Base-by-base conservation (phyloP, 2,113 vertebrate species). In the Peucedramus taeniatus region DNA sequence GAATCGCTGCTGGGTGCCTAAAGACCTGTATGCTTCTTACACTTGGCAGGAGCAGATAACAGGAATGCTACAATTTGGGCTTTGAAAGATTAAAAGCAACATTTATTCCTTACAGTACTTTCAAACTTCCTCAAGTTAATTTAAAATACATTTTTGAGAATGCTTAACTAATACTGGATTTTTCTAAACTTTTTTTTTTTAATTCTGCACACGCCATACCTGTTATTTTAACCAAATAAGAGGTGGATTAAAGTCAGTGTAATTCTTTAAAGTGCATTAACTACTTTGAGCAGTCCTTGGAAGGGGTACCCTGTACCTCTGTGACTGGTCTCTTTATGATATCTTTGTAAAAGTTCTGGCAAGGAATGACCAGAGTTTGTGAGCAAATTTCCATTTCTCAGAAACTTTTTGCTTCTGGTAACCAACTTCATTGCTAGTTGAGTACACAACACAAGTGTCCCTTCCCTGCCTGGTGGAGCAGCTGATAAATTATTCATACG, bases 401-500 rank as follows among this genome's bases (percentile, higher is more conserved):
- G 78, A 53, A 94, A 85, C 37, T 85, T 89, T 63, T 87, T 81
- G 33, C 66, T 91, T 70, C 64, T 79, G 63, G 35, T 59, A 91
- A 92, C 72, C 13, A 13, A 87, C 60, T 57, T 97, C 66, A n/a
- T 54, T 77, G 50, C 69, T 94, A 83, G 83, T 90, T 10, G 3
- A 95, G 35, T n/a, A 93, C 83, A 90, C 68, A 97, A 96, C 92
- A 97, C 65, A 97, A 97, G 81, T 94, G 71, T 96, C 94, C 88
- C 79, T 96, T 94, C 91, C 93, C 65, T 7, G 15, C 56, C 90
- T 97, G 90, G 76, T 89, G 82, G 69, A 91, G 59, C 15, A 23
- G 87, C 86, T 97, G 96, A 96, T 98, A 96, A 97, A 97, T 98
- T 97, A 98, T 98, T 97, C 94, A 97, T 94, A 64, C 6, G 4